phyloP scores from a whole-genome alignment of 2,888 invertebrate species.

The Epinotia demarniana region DNA sequence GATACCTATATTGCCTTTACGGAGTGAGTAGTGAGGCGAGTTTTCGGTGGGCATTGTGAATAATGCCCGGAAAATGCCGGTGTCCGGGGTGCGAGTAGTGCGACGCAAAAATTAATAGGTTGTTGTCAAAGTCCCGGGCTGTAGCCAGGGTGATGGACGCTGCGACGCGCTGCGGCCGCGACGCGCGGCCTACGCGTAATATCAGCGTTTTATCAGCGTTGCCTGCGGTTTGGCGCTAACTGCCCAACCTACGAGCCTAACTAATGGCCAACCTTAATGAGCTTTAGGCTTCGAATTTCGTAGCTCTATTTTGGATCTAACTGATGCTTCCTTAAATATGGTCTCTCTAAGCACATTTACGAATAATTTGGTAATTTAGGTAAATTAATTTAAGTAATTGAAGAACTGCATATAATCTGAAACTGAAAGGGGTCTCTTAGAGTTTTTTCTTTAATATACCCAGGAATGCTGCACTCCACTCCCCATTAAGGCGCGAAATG shows the following conservation, averaged over 20 bases:
- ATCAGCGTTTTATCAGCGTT: conserved; percentile 79
- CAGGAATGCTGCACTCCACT: too few relatives aligned
- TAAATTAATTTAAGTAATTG: too few relatives aligned
- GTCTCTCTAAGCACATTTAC: background rate
- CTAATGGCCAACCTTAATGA: conserved; percentile 41
- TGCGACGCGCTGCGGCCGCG: conserved; percentile 58
- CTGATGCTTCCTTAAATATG: background rate
- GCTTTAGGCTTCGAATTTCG: conserved; percentile 30
- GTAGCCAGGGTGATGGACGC: conserved; percentile 67
- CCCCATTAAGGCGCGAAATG: too few relatives aligned
- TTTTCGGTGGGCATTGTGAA: background rate
- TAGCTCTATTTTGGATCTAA: background rate
- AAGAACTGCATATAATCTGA: too few relatives aligned
- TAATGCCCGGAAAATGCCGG: background rate
- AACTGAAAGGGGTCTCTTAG: too few relatives aligned
- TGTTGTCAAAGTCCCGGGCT: conserved; percentile 46
- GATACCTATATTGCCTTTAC: too few relatives aligned
- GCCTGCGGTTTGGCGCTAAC: conserved; percentile 51
- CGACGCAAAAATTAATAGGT: conserved; percentile 41
- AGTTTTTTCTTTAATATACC: too few relatives aligned
- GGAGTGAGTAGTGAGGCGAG: too few relatives aligned
- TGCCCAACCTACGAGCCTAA: conserved; percentile 45
- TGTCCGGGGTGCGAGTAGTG: conserved; percentile 20
- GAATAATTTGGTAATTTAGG: too few relatives aligned
- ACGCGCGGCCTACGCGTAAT: conserved; percentile 69